A percentile compares a stretch with the other conserved stretches of the same genome.
Conservation (phyloP, 2,797 vertebrate genomes). For the Morus bassanus region DNA sequence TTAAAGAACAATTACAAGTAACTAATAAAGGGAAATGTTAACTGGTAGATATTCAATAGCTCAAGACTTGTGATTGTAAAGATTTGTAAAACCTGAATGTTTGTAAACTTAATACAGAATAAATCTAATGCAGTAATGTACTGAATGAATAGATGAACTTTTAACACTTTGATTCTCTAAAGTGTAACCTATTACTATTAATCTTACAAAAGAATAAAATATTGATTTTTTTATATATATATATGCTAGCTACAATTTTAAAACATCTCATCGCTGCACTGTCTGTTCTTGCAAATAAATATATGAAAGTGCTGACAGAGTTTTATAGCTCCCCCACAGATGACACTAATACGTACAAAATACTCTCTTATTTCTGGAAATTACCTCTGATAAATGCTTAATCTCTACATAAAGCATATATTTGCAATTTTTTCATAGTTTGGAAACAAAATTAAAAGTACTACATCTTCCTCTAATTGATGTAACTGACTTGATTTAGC, state of each 20-base stretch:
- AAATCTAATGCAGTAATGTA: background rate
- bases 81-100: background rate
- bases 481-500: background rate
- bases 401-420: background rate
- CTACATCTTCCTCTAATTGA: background rate
- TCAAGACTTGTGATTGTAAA: background rate
- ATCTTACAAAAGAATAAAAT: background rate
- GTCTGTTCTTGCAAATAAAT: background rate
- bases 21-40: background rate
- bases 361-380: background rate
- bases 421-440: background rate
- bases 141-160: background rate
- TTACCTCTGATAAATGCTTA: background rate
- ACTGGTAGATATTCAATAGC: background rate
- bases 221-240: background rate
- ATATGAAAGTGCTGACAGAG: background rate
- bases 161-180: background rate
- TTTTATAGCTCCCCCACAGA: background rate
- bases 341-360: background rate
- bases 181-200: accelerated
- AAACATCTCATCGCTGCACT: background rate
- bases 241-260: background rate
- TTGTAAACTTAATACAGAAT: background rate
- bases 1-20: background rate
- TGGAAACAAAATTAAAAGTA: background rate